Evolutionary conservation across 2,113 vertebrate genomes (phyloP), one percentile per base, ranked within the genome.

Genomic region (Rousettus leschenaultii): DNA sequence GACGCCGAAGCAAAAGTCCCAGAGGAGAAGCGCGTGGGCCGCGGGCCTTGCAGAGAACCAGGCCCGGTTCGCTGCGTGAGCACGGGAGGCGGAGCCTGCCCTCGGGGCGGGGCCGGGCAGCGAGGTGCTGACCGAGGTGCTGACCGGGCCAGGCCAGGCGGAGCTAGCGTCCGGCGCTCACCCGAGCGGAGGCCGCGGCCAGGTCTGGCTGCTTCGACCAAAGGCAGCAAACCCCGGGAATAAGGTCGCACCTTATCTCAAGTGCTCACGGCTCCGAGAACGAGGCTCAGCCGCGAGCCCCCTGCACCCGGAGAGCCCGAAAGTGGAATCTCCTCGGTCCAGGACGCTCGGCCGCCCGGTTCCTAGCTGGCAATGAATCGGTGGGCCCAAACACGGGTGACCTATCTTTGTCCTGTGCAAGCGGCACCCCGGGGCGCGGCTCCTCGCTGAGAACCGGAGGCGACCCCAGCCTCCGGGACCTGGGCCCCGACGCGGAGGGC

Each of bases 121-220:
- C 51, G 51, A 51, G 51, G 51, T 15, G 51, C 51, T 51, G 51
- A 18, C 51, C 51, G 1, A 51, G 51, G 0, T 4, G 38, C 48
- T 21, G n/a, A 48, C 18, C 21, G 0, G 13, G 16, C 43, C 7
- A 48, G 68, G 24, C 6, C 59, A 75, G 24, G 53, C 0, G 0
- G 19, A 33, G n/a, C 2, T 22, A 24, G 48, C 0, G 14, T 10
- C n/a, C 43, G 16, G 16, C 14, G 4, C 70, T 75, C 59, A 5
- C 28, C 45, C n/a, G 13, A 77, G 38, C 7, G 65, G 40, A 71
- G 51, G 51, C 51, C 51, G 4, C 4, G 51, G 51, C 51, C 51
- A 51, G 51, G 51, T 51, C 15, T 51, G 51, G 51, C 14, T 51
- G 51, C 51, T 51, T 14, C 15, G 51, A 51, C 51, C 15, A 1